A percentile compares a stretch with the other conserved stretches of the same genome.
Conservation (phyloP, 2,113 vertebrate genomes). For the Urocitellus parryii region DNA sequence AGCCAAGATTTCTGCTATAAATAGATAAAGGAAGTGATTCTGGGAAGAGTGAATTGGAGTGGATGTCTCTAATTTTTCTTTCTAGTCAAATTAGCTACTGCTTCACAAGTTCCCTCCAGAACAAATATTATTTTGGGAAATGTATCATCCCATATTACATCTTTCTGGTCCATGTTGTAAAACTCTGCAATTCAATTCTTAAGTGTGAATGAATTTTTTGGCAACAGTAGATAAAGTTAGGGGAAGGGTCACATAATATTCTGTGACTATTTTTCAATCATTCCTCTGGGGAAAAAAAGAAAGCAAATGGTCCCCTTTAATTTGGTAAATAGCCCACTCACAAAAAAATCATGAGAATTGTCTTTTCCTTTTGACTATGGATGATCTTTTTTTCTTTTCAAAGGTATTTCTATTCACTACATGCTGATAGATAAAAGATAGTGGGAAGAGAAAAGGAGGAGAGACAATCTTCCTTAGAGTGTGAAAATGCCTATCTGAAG, state of each 20-base stretch:
- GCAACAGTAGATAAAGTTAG: background rate
- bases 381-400: background rate
- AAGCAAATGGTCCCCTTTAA: background rate
- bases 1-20: conserved; percentile 27
- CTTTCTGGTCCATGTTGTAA: background rate
- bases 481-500: background rate
- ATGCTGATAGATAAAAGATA: background rate
- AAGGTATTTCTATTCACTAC: background rate
- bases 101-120: background rate
- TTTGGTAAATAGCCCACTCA: background rate
- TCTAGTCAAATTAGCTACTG: conserved; percentile 1
- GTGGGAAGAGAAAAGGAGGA: background rate
- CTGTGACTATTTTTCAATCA: conserved; percentile 8
- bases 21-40: conserved; percentile 38
- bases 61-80: background rate
- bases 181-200: conserved; percentile 27
- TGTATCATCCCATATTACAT: conserved; percentile 31
- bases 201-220: conserved; percentile 43
- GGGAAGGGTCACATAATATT: conserved; percentile 35
- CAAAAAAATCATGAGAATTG: background rate
- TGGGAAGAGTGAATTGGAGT: background rate
- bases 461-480: background rate
- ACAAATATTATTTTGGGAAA: conserved; percentile 51
- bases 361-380: background rate
- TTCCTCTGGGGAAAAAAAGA: conserved; percentile 3